Percentiles rank a stretch among this genome's conserved stretches.
Evolutionary conservation across 2,797 vertebrate genomes (phyloP).

Genomic region (Sarcoramphus papa): DNA sequence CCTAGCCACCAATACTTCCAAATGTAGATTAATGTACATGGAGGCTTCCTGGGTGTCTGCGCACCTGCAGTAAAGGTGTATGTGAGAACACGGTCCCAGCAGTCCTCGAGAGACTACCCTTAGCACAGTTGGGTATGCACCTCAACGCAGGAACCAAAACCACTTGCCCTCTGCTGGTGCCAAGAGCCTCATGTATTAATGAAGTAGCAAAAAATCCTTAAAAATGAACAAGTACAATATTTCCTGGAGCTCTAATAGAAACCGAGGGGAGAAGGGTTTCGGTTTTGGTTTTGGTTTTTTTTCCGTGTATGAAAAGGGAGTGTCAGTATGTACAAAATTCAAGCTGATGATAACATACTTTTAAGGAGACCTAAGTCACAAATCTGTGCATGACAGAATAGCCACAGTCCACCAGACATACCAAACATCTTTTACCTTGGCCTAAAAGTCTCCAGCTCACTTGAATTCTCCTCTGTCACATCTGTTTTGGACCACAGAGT

Average conservation of each 20-base stretch:
- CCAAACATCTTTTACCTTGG: not conserved
- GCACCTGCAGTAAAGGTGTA: not conserved
- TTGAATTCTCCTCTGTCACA: not conserved
- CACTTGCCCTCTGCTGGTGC: not conserved
- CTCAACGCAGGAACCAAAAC: not conserved
- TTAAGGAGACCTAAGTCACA: not conserved
- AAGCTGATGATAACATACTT: not conserved
- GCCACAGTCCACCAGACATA: not conserved
- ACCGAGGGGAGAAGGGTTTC: not conserved
- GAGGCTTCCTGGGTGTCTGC: not conserved
- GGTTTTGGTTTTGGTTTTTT: not conserved
- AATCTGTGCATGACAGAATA: not conserved
- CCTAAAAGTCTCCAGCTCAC: not conserved
- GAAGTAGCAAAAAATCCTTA: not conserved
- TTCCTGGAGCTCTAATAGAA: not conserved
- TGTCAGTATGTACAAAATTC: not conserved
- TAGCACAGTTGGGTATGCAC: not conserved
- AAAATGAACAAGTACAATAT: not conserved
- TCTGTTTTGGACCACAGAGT: not conserved
- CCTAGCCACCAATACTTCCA: not conserved
- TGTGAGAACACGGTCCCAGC: not conserved
- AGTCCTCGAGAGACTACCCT: not conserved
- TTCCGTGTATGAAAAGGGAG: not conserved
- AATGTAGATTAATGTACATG: fast-evolving
- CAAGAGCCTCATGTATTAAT: not conserved